Base-by-base conservation (phyloP, 2,797 vertebrate genomes). In the Heliangelus exortis region DNA sequence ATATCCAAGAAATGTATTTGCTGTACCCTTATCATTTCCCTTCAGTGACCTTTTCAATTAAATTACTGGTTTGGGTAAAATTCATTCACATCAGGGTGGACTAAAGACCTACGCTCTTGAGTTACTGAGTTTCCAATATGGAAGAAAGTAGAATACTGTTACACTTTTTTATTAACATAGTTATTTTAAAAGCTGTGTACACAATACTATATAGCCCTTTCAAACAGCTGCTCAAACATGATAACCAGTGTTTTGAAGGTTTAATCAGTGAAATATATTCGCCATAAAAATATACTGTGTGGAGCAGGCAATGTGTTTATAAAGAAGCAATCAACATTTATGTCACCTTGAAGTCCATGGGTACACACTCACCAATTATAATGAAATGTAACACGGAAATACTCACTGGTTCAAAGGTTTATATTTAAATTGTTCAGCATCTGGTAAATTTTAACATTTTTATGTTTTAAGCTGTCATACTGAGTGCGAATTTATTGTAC, bases 371-470 rank as follows among this genome's bases (percentile, higher is more conserved):
- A 75, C 10, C 9, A 80, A 22, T 76, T 43, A 91, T 78, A 79
- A 87, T 72, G 51, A 95, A 96, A 90, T 85, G 67, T 55, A 72
- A 34, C 23, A 21, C 33, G 74, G 36, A 92, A 75, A 83, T 81
- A 69, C 26, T 53, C 45, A n/a, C 16, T 65, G 21, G 20, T 31
- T 87, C 63, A 74, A 91, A 90, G 67, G 36, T 65, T 93, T 91
- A 62, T 80, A 77, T 68, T 65, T 67, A 87, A 90, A 91, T 87
- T 93, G 39, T 85, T 90, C 50, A 73, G 41, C 77, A 87, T 89
- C 79, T 94, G 72, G 75, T 87, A 95, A 90, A 83, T 81, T 86
- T 90, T 71, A 92, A 63, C 31, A 72, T 58, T 94, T 94, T 95
- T 62, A 88, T 95, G 61, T 86, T 90, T 94, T 88, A 82, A 77